Evolutionary conservation across 2,888 invertebrate species (phyloP), one percentile per base, ranked within the genome.

Genomic region (Drosophila picticornis): DNA sequence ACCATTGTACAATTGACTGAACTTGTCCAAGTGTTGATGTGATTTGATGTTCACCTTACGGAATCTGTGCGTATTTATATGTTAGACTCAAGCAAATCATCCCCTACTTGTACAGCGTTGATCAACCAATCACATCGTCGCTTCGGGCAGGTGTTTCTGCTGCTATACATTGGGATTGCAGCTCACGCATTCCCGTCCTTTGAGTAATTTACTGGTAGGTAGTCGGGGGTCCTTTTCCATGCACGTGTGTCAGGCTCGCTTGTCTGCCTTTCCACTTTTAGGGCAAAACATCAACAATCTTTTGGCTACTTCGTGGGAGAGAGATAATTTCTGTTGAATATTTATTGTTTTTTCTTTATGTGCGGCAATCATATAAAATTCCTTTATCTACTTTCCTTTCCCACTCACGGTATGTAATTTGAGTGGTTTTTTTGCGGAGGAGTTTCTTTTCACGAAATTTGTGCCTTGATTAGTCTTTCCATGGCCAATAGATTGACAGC

Each of bases 221-320:
- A 13, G 27, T 31, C 52, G 36, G 40, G 38, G 43, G 63, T 52
- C 64, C 65, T 63, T 59, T 65, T n/a, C 40, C 19, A 29, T 81
- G 78, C 84, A 84, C 79, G 79, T 87, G 84, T 80, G 74, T 75
- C 67, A 34, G 58, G 64, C 70, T 69, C 65, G 56, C 40, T 55
- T 58, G 57, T 62, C 68, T 67, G 52, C 43, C 16, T 43, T 32
- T 36, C 40, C 74, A 64, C 79, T 70, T 62, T 80, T 69, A 76
- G 72, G 56, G 36, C 58, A 63, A 76, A 84, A 73, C 70, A 71
- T 72, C 40, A 43, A 57, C 57, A 57, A 72, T 63, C 67, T 60
- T 71, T 46, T 25, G 65, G 59, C 43, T 61, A 55, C 72, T 70
- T 81, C 88, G 88, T 90, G 87, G 87, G 88, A 90, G 90, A 90